Conservation (phyloP, 2,888 invertebrate species). For the Drosophila trichaetosa region DNA sequence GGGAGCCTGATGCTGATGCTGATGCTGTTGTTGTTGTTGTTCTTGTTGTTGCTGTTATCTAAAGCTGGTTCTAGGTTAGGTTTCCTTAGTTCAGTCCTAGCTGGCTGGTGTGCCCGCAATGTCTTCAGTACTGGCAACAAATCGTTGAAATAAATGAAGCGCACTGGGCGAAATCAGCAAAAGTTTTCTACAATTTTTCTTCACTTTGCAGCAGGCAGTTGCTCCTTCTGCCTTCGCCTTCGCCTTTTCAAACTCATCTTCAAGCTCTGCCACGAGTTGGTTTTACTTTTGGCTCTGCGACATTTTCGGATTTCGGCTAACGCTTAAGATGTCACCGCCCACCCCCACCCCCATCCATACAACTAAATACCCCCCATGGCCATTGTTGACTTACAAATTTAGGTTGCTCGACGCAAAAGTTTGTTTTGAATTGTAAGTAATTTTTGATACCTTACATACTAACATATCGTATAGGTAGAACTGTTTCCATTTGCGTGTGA, state of each 20-base stretch:
- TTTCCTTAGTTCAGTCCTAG: constrained; percentile 24
- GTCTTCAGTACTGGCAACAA: constrained; percentile 70
- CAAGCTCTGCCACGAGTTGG: constrained; percentile 40
- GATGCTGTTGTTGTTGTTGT: constrained; percentile 11
- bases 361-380: constrained; percentile 18
- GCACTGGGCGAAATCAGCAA: constrained; percentile 82
- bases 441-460: constrained; percentile 76
- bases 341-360: neutral
- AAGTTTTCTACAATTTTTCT: constrained; percentile 79
- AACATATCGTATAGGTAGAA: constrained; percentile 52
- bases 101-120: constrained; percentile 24
- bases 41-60: constrained; percentile 4
- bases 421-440: constrained; percentile 80
- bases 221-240: neutral
- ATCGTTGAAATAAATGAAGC: constrained; percentile 81
- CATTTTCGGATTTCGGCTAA: constrained; percentile 77
- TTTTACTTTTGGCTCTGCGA: constrained; percentile 73
- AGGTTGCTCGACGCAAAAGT: constrained; percentile 76
- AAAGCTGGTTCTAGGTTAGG: constrained; percentile 25
- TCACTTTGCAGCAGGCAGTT: constrained; percentile 72
- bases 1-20: constrained; percentile 18
- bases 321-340: constrained; percentile 43
- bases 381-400: constrained; percentile 80
- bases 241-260: constrained; percentile 16
- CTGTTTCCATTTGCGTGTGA: constrained; percentile 35